Evolutionary conservation across 2,113 vertebrate genomes (phyloP).

Genomic region (Apistogramma diplotaenia): DNA sequence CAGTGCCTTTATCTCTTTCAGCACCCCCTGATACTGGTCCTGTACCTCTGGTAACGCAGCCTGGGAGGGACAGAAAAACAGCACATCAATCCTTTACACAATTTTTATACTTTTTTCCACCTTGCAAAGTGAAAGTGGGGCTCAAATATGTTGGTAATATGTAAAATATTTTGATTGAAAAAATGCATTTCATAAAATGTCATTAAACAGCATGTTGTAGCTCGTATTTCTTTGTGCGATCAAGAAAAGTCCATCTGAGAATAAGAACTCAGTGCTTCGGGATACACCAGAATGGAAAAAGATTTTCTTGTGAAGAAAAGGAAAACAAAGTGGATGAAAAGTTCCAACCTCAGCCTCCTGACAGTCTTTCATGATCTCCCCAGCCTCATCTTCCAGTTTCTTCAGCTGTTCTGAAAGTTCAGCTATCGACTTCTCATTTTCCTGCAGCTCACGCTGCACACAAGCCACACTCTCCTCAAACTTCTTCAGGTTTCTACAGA

Average conservation of each 20-base stretch:
- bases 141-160: background rate
- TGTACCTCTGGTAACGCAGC: conserved; percentile 82
- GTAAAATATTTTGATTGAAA: too few species aligned
- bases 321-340: background rate
- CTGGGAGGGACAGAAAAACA: conserved; percentile 60
- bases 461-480: conserved; percentile 80
- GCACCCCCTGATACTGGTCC: conserved; percentile 78
- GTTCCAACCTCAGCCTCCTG: conserved; percentile 81
- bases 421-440: conserved; percentile 78
- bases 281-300: background rate
- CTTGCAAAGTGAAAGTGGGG: background rate
- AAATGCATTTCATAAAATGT: too few species aligned
- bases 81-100: background rate
- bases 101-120: background rate
- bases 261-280: background rate
- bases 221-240: background rate
- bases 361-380: conserved; percentile 81
- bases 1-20: conserved; percentile 83
- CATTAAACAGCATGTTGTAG: background rate
- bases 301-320: background rate
- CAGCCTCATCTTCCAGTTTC: conserved; percentile 85
- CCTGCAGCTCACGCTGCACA: conserved; percentile 81
- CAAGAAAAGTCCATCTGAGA: too few species aligned
- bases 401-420: conserved; percentile 81
- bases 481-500: conserved; percentile 89